phyloP scores from a whole-genome alignment of 2,888 invertebrate species.

The Machimus rusticus region DNA sequence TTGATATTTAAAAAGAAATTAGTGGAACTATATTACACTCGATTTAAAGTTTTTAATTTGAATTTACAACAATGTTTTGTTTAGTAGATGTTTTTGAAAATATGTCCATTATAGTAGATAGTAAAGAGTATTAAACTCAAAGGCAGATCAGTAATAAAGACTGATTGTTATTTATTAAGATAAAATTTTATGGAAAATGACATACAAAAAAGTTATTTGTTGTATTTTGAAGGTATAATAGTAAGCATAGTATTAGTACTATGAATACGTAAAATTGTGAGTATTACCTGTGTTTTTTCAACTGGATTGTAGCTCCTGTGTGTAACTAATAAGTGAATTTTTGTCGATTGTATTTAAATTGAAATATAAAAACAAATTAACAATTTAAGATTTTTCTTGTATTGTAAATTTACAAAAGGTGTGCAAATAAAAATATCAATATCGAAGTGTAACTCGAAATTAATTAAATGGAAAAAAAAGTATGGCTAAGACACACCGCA shows the following conservation, averaged over 20 bases:
- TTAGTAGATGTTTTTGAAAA: too few relatives aligned
- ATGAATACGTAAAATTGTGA: neutral
- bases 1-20: too few relatives aligned
- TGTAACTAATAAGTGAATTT: neutral
- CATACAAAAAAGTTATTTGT: neutral
- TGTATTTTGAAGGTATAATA: neutral
- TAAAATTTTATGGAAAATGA: neutral
- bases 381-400: constrained; percentile 11
- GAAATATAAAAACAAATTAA: constrained; percentile 1
- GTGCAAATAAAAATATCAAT: neutral
- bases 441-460: neutral
- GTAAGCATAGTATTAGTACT: neutral
- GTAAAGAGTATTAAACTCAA: neutral
- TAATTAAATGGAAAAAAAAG: neutral
- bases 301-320: neutral
- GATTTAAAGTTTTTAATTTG: too few relatives aligned
- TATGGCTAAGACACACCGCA: neutral
- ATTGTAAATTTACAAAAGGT: constrained; percentile 29
- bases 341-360: neutral
- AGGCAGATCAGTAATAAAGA: neutral
- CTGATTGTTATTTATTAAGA: neutral
- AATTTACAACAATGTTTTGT: too few relatives aligned
- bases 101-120: neutral
- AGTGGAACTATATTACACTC: neutral
- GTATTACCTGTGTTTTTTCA: neutral